A percentile compares a stretch with the other conserved stretches of the same genome.
Conservation (phyloP, 2,797 vertebrate genomes). For the Phrynocephalus vlangalii region DNA sequence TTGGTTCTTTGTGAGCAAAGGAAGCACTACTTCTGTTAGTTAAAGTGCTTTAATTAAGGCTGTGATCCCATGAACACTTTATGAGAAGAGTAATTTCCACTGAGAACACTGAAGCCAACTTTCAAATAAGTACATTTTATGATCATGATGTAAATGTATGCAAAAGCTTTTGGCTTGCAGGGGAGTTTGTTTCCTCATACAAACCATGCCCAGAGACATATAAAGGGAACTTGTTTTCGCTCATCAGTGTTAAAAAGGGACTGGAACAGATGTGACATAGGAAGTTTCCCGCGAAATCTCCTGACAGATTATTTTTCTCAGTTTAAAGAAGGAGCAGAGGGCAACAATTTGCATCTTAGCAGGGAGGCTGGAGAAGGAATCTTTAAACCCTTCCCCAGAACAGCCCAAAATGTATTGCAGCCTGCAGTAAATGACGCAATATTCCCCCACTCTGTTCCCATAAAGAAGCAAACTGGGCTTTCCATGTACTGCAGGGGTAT, state of each 20-base stretch:
- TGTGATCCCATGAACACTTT: constrained; percentile 7
- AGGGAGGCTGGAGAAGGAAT: no score
- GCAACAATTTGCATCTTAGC: not conserved
- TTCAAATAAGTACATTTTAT: constrained; percentile 8
- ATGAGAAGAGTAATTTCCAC: constrained; percentile 12
- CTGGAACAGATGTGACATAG: not conserved
- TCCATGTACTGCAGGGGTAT: not conserved
- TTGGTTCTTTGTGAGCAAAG: not conserved
- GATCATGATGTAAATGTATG: constrained; percentile 6
- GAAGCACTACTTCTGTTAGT: not conserved
- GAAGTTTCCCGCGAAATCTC: not conserved
- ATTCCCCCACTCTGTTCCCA: not conserved
- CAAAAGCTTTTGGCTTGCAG: not conserved
- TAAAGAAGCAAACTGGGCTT: not conserved
- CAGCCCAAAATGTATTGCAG: not conserved
- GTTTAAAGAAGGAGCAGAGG: not conserved
- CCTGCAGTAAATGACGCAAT: not conserved
- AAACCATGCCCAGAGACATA: not conserved
- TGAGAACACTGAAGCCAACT: not conserved
- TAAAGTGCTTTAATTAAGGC: constrained; percentile 33
- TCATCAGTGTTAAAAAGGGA: not conserved
- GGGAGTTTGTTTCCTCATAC: not conserved
- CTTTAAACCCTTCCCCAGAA: not conserved
- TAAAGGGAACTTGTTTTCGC: no score
- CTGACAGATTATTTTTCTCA: no score